A percentile compares a stretch with the other conserved stretches of the same genome.
phyloP scores from a whole-genome alignment of 2,113 vertebrate species.

The Halcyon senegalensis region DNA sequence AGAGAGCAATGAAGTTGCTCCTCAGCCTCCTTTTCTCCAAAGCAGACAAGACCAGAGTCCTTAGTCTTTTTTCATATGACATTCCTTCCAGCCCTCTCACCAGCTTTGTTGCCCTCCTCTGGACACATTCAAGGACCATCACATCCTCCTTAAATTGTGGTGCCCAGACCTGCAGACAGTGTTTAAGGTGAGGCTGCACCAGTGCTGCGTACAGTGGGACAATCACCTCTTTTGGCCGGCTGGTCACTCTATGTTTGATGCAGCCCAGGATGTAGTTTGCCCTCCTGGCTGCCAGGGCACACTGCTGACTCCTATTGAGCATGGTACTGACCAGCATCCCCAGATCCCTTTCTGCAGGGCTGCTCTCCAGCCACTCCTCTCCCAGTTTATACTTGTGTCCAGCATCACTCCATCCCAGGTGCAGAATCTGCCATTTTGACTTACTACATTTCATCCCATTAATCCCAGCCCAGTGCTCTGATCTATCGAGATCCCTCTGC shows the following conservation, averaged over 20 bases:
- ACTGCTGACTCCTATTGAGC: too few relatives aligned
- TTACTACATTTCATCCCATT: not conserved
- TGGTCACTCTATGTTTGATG: too few relatives aligned
- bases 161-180: not conserved
- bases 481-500: not conserved
- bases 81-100: not conserved
- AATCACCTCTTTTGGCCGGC: accelerated
- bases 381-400: too few relatives aligned
- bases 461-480: not conserved
- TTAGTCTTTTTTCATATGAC: not conserved
- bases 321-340: too few relatives aligned
- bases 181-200: accelerated
- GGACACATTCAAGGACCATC: not conserved
- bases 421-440: not conserved
- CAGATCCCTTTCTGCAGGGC: too few relatives aligned
- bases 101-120: not conserved
- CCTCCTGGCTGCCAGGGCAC: too few relatives aligned
- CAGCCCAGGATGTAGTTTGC: not conserved
- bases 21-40: not conserved
- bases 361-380: too few relatives aligned
- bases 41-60: not conserved
- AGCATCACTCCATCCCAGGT: not conserved
- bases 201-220: accelerated
- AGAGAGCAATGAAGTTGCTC: not conserved
- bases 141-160: not conserved